Conservation (phyloP, 2,888 invertebrate genomes). For the Ceriagrion tenellum region DNA sequence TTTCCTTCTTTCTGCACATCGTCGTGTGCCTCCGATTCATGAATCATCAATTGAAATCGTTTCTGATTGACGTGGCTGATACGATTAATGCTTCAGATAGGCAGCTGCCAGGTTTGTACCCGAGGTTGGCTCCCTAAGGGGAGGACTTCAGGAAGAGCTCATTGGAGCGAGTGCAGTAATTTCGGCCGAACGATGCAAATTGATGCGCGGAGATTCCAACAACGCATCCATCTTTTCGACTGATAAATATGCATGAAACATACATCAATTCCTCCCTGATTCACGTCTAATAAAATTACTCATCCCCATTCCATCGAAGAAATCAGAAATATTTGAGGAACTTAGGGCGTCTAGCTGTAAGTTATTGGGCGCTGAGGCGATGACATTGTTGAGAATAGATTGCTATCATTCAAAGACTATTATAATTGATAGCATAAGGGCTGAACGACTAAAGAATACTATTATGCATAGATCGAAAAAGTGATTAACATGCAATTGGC, state of each 20-base stretch:
- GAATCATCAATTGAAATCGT: background rate
- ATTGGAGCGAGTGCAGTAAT: background rate
- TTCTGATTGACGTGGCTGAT: background rate
- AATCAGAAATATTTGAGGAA: background rate
- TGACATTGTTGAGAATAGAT: too few species aligned
- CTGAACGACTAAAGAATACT: too few species aligned
- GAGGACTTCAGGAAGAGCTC: background rate
- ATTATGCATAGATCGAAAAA: too few species aligned
- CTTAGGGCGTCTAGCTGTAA: background rate
- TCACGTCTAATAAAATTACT: background rate
- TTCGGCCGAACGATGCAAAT: background rate
- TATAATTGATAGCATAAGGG: too few species aligned
- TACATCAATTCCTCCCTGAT: background rate
- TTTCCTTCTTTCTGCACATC: background rate
- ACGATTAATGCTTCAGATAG: background rate
- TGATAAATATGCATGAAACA: background rate
- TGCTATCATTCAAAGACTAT: too few species aligned
- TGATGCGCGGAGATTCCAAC: background rate
- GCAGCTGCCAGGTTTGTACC: background rate
- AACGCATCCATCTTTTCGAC: background rate
- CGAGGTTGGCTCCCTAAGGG: background rate
- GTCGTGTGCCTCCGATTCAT: background rate
- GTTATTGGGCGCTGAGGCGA: background rate
- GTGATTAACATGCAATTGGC: too few species aligned
- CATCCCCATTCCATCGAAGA: background rate